Evolutionary conservation across 2,797 vertebrate genomes (phyloP).

Genomic region (Rhinichthys osculus): DNA sequence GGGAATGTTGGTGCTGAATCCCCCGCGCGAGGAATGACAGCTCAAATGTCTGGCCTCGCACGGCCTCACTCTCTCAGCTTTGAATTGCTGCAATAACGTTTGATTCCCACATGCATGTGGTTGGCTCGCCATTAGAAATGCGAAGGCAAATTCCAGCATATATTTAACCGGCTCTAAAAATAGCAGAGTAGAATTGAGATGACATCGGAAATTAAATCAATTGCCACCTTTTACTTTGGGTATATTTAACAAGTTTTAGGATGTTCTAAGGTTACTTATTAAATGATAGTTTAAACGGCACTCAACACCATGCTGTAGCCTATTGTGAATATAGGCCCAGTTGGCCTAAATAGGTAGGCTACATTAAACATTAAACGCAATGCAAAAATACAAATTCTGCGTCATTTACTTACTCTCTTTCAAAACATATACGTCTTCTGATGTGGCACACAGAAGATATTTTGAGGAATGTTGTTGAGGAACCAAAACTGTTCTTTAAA

Average conservation of each 20-base stretch:
- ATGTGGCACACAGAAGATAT: background rate
- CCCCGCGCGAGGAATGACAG: slow-evolving; percentile 40
- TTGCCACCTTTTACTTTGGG: slow-evolving; percentile 43
- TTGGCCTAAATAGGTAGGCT: background rate
- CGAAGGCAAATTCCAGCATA: slow-evolving; percentile 57
- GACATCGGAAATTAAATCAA: slow-evolving; percentile 53
- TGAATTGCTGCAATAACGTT: slow-evolving; percentile 58
- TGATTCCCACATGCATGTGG: slow-evolving; percentile 61
- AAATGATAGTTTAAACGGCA: slow-evolving; percentile 20
- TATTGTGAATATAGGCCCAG: background rate
- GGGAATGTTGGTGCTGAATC: slow-evolving; percentile 62
- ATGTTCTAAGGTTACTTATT: slow-evolving; percentile 32
- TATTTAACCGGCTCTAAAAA: slow-evolving; percentile 62
- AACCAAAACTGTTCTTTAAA: background rate
- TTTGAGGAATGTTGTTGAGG: background rate
- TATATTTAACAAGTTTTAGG: slow-evolving; percentile 49
- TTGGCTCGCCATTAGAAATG: slow-evolving; percentile 42
- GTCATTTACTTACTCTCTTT: background rate
- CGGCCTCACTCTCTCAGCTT: slow-evolving; percentile 20
- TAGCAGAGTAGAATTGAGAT: slow-evolving; percentile 55
- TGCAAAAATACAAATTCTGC: background rate
- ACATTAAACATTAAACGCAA: background rate
- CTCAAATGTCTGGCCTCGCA: slow-evolving; percentile 13
- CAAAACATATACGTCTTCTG: background rate
- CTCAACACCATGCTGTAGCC: too few relatives aligned